Conservation (phyloP, 2,888 invertebrate genomes). For the Lacanobia wlatinum region DNA sequence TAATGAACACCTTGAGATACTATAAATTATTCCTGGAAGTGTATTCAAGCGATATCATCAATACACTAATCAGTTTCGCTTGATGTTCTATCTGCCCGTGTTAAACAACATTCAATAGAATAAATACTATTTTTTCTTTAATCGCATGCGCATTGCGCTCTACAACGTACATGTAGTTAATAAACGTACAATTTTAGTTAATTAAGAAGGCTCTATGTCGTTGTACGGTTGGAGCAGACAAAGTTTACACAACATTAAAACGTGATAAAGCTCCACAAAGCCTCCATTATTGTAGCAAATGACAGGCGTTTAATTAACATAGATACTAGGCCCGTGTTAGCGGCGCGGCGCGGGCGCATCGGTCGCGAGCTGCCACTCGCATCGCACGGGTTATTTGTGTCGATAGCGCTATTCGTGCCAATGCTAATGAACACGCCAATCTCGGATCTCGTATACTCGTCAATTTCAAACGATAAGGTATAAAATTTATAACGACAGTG, state of each 20-base stretch:
- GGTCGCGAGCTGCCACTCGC: constrained; percentile 51
- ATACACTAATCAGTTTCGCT: constrained; percentile 58
- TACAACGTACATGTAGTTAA: constrained; percentile 18
- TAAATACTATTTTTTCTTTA: constrained; percentile 42
- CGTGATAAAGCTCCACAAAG: constrained; percentile 58
- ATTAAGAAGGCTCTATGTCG: constrained; percentile 47
- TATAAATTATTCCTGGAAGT: constrained; percentile 58
- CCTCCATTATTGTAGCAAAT: constrained; percentile 63
- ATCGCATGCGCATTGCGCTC: constrained; percentile 10
- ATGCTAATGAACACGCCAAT: constrained; percentile 84
- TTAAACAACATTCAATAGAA: constrained; percentile 43
- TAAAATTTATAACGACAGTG: constrained; percentile 67
- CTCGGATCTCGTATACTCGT: constrained; percentile 77
- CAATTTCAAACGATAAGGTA: constrained; percentile 67
- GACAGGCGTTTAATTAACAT: constrained; percentile 75
- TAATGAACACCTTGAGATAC: constrained; percentile 53
- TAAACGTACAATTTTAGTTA: constrained; percentile 50
- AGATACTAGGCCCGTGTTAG: constrained; percentile 59
- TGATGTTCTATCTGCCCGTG: constrained; percentile 27
- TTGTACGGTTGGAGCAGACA: constrained; percentile 31
- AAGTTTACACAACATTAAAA: constrained; percentile 55
- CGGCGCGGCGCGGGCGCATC: constrained; percentile 73
- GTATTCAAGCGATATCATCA: constrained; percentile 55
- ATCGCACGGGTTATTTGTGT: constrained; percentile 71
- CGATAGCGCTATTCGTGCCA: constrained; percentile 82